Evolutionary conservation across 2,113 vertebrate species (phyloP).

Genomic region (Tamias sibiricus): DNA sequence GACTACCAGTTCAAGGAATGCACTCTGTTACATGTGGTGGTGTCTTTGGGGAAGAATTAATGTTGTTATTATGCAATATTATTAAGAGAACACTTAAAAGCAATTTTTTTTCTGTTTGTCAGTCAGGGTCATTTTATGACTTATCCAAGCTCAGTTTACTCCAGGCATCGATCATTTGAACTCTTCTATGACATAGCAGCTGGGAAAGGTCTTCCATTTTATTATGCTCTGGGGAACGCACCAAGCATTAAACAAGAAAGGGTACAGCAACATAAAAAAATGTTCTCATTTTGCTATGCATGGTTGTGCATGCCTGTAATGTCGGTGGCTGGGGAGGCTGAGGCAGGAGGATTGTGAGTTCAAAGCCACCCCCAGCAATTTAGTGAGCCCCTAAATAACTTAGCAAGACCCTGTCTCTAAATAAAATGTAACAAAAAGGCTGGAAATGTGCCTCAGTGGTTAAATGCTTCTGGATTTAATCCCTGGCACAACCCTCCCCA

Average conservation of each 20-base stretch:
- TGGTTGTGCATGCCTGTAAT: too few relatives aligned
- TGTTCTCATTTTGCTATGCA: not conserved
- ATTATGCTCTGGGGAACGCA: not conserved
- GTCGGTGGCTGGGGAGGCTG: too few relatives aligned
- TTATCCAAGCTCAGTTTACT: not conserved
- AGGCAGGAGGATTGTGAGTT: too few relatives aligned
- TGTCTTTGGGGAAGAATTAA: not conserved
- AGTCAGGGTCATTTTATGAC: not conserved
- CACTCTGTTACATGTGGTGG: not conserved
- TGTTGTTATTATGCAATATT: not conserved
- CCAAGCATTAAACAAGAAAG: not conserved
- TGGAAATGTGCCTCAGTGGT: too few relatives aligned
- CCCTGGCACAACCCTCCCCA: too few relatives aligned
- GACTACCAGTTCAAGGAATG: not conserved
- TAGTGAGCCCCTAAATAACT: too few relatives aligned
- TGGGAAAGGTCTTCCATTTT: not conserved
- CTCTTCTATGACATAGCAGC: not conserved
- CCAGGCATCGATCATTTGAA: not conserved
- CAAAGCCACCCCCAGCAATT: too few relatives aligned
- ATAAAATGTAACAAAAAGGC: too few relatives aligned
- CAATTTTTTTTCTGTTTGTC: too few relatives aligned
- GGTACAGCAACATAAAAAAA: not conserved
- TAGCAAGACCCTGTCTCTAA: too few relatives aligned
- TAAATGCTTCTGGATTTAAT: too few relatives aligned
- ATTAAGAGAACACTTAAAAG: not conserved